Evolutionary conservation across 2,113 vertebrate genomes (phyloP).

Genomic region (Python bivittatus): DNA sequence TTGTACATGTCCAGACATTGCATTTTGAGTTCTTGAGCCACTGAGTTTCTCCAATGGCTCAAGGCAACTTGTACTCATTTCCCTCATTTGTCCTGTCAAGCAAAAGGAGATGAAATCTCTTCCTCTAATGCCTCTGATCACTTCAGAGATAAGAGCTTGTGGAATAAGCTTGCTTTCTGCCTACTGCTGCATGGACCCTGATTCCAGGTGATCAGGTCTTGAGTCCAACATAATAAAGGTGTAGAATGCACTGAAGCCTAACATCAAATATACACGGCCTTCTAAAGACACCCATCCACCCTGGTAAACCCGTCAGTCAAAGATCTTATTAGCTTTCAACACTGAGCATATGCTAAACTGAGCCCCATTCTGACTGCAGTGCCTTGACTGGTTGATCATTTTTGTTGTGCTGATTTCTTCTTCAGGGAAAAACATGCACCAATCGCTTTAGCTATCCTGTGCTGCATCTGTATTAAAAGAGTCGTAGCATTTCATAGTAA

Average conservation of each 20-base stretch:
- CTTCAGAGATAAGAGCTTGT: neutral
- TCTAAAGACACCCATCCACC: neutral
- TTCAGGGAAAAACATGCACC: neutral
- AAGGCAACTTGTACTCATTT: slow-evolving; percentile 46
- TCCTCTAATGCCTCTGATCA: slow-evolving; percentile 3
- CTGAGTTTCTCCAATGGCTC: slow-evolving; percentile 3
- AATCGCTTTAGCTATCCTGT: neutral
- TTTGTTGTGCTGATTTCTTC: neutral
- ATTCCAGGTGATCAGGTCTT: neutral
- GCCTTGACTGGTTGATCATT: neutral
- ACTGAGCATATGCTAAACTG: neutral
- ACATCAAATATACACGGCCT: neutral
- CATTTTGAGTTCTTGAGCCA: slow-evolving; percentile 48
- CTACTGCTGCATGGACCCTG: neutral
- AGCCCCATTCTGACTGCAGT: neutral
- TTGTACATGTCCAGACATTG: slow-evolving; percentile 50
- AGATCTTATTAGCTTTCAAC: neutral
- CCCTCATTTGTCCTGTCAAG: slow-evolving; percentile 38
- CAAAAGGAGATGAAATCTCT: slow-evolving; percentile 19
- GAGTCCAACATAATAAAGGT: neutral
- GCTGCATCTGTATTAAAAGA: neutral
- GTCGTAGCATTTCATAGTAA: neutral
- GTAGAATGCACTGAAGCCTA: neutral
- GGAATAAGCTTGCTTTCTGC: neutral
- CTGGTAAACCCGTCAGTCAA: neutral